phyloP scores from a whole-genome alignment of 2,888 invertebrate genomes.

The Molorchus minor region DNA sequence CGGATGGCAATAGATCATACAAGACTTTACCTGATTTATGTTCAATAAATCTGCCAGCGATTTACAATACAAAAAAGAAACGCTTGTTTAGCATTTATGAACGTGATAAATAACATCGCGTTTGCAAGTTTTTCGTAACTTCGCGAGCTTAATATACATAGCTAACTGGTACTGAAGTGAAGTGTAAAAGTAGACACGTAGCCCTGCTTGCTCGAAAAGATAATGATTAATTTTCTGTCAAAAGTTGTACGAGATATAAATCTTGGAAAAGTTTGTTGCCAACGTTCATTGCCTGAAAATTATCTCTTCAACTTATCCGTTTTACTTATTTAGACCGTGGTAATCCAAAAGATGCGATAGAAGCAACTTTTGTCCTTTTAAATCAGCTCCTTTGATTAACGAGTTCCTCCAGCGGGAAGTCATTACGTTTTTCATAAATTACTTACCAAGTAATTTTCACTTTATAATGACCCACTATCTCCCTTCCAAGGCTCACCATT shows the following conservation, averaged over 20 bases:
- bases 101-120: conserved; percentile 42
- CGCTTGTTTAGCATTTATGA: conserved; percentile 32
- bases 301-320: conserved; percentile 34
- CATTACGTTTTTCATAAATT: conserved; percentile 59
- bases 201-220: conserved; percentile 46
- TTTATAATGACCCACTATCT: conserved; percentile 46
- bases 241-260: conserved; percentile 51
- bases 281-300: conserved; percentile 28
- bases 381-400: conserved; percentile 55
- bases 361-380: conserved; percentile 51
- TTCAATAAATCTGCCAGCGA: conserved; percentile 2
- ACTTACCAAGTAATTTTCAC: conserved; percentile 52
- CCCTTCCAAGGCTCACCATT: conserved; percentile 24
- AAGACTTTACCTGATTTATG: background rate
- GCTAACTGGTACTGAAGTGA: conserved; percentile 37
- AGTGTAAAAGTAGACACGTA: conserved; percentile 52
- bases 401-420: conserved; percentile 54
- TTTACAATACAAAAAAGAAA: conserved; percentile 11
- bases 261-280: conserved; percentile 39
- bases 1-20: background rate
- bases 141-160: conserved; percentile 37
- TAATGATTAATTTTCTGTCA: conserved; percentile 53
- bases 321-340: conserved; percentile 48
- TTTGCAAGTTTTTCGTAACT: conserved; percentile 29
- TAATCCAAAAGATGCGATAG: conserved; percentile 49